Evolutionary conservation across 2,113 vertebrate species (phyloP).

Genomic region (Semicossyphus pulcher): DNA sequence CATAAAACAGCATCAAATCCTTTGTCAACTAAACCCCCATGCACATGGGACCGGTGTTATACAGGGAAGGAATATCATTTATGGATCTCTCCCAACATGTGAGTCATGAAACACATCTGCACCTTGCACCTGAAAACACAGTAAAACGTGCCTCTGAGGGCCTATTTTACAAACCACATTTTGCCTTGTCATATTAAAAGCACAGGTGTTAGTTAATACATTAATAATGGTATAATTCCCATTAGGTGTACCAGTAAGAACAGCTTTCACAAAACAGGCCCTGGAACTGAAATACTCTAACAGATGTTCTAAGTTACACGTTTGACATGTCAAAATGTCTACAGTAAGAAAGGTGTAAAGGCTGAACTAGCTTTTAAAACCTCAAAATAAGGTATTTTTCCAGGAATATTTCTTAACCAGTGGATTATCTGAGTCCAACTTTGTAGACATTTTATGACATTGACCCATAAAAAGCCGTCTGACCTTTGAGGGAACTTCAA

Average conservation of each 20-base stretch:
- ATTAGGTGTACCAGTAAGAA: background rate
- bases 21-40: slow-evolving; percentile 19
- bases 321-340: no score
- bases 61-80: slow-evolving; percentile 5
- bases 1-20: slow-evolving; percentile 21
- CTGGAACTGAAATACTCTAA: background rate
- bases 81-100: background rate
- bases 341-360: no score
- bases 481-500: no score
- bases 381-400: no score
- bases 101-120: background rate
- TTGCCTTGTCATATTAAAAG: background rate
- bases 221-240: background rate
- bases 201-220: background rate
- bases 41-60: background rate
- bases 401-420: no score
- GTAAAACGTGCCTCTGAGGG: background rate
- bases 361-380: no score
- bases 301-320: no score
- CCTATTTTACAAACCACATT: background rate
- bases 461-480: no score
- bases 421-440: no score
- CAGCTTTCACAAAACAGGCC: background rate
- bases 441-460: no score
- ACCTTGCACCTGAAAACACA: slow-evolving; percentile 5